Evolutionary conservation across 64 coral and sea anemone species (phyloP), one percentile per base, ranked within the genome.

Genomic region (Astreopora myriophthalma): DNA sequence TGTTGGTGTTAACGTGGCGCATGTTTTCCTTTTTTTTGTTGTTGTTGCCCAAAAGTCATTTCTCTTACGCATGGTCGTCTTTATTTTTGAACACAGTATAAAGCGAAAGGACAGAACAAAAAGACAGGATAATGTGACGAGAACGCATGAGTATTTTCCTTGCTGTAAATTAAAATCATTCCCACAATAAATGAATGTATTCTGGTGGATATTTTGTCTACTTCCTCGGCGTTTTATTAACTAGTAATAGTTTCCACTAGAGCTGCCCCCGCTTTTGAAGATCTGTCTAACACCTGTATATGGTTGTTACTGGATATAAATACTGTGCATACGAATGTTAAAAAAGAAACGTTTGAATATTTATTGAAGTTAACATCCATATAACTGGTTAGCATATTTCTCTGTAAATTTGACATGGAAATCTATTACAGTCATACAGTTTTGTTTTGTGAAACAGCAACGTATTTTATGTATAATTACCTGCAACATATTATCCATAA

Each of bases 301-400:
- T 49, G 36, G 76, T 79, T 61, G 77, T 74, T 79, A 89, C 76
- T 78, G 87, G 76, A 89, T 76, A 68, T 79, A 77, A 79, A 89
- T 89, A 79, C 73, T 79, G 73, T 89, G 57, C 85, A 89, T 76
- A 76, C 71, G 49, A 89, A 61, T 69, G 74, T 89, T 89, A 65
- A 89, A 89, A 89, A 89, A 89, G 61, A 77, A 89, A 89, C 87
- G 87, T 79, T 68, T 89, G 55, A 89, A 89, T 35, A 60, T 89
- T 89, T 89, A 89, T 89, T 79, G 87, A 89, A 79, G 9, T 89
- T 89, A 89, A 89, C 87, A 89, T 78, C 73, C 87, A 89, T 78
- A 48, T 78, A 78, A 89, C 72, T 89, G 64, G 73, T 89, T 66
- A 48, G 76, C 55, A 78, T 89, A 89, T 89, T 79, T 79, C 52